phyloP scores from a whole-genome alignment of 2,113 vertebrate species.

The Stomatorhinus ivindoensis region DNA sequence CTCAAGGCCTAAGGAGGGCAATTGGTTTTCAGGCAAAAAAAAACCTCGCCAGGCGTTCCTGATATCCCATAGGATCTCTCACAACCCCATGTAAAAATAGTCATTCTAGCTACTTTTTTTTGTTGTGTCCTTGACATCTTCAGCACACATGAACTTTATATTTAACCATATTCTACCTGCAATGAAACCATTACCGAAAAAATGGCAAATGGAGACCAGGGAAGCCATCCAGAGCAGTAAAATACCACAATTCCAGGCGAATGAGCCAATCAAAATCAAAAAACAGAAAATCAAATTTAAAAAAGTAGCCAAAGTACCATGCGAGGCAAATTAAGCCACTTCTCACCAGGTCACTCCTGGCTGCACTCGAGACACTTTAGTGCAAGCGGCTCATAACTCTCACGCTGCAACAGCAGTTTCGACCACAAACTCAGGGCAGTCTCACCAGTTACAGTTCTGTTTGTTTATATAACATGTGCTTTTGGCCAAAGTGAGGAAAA shows the following conservation, averaged over 20 bases:
- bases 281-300: neutral
- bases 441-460: neutral
- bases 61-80: neutral
- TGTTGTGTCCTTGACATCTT: neutral
- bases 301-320: neutral
- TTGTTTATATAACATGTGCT: neutral
- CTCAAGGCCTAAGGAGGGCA: neutral
- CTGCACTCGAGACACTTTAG: neutral
- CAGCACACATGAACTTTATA: neutral
- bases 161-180: neutral
- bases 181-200: neutral
- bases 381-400: neutral
- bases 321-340: neutral
- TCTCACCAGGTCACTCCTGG: neutral
- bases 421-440: neutral
- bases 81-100: neutral
- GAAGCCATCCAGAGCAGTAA: neutral
- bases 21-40: neutral
- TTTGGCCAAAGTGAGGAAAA: neutral
- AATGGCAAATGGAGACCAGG: neutral
- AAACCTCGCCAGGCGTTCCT: neutral
- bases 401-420: neutral
- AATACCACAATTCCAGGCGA: neutral
- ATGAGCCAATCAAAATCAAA: neutral
- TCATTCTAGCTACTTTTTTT: neutral